Percentiles rank a stretch among this genome's conserved stretches.
phyloP scores from a whole-genome alignment of 2,888 invertebrate species.

The Sesia apiformis region DNA sequence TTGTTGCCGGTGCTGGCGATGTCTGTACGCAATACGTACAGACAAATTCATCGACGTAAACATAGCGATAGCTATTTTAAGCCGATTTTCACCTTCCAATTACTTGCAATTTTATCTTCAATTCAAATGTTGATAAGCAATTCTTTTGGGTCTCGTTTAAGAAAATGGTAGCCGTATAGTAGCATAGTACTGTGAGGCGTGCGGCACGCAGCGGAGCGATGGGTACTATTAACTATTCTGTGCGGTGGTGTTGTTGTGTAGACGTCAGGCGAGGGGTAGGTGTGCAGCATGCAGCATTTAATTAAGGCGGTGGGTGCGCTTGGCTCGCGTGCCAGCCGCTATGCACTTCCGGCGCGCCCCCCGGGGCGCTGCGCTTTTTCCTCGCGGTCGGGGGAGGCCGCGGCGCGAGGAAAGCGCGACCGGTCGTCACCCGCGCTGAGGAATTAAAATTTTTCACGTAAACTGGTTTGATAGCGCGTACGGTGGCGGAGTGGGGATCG shows the following conservation, averaged over 20 bases:
- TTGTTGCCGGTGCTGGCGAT: too few relatives aligned
- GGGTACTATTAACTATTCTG: conserved; percentile 1
- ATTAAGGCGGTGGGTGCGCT: conserved; percentile 67
- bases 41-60: too few relatives aligned
- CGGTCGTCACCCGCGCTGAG: conserved; percentile 64
- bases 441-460: conserved; percentile 72
- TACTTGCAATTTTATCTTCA: too few relatives aligned
- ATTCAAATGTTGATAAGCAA: too few relatives aligned
- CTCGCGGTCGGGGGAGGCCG: conserved; percentile 37
- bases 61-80: too few relatives aligned
- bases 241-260: conserved; percentile 12
- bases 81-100: too few relatives aligned
- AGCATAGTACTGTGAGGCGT: too few relatives aligned
- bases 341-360: conserved; percentile 67
- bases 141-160: too few relatives aligned
- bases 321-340: conserved; percentile 61
- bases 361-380: conserved; percentile 67
- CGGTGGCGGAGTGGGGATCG: conserved; percentile 63
- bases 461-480: conserved; percentile 72
- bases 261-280: conserved; percentile 35
- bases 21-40: too few relatives aligned
- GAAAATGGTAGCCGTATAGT: too few relatives aligned
- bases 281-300: conserved; percentile 63
- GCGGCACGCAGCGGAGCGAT: too few relatives aligned
- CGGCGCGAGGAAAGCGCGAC: conserved; percentile 60